Conservation (phyloP, 2,797 vertebrate species). For the Chrosomus eos region DNA sequence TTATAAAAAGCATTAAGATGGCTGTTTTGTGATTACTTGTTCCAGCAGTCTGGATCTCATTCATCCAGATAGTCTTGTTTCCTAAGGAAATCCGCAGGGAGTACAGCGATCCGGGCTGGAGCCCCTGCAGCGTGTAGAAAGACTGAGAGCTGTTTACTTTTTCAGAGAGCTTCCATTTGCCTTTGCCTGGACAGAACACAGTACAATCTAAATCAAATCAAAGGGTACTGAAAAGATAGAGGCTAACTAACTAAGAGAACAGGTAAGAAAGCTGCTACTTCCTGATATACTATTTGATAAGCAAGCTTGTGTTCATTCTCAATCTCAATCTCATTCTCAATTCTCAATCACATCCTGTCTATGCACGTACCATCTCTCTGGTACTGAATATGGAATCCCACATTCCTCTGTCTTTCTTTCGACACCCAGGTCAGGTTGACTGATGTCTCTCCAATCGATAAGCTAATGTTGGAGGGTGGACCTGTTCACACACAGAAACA, state of each 20-base stretch:
- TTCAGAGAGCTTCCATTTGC: conserved; percentile 71
- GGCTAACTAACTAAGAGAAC: background rate
- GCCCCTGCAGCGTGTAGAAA: conserved; percentile 81
- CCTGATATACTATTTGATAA: background rate
- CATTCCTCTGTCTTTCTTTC: conserved; percentile 80
- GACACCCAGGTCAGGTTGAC: conserved; percentile 84
- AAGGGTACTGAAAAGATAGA: no score
- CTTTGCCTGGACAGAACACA: conserved; percentile 61
- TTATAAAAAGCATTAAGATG: background rate
- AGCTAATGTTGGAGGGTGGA: conserved; percentile 76
- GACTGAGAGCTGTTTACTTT: conserved; percentile 82
- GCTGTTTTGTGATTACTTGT: conserved; percentile 69
- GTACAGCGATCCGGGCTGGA: conserved; percentile 84
- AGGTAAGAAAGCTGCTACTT: background rate
- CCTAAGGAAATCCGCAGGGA: conserved; percentile 72
- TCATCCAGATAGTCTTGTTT: conserved; percentile 75
- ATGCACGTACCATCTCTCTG: conserved; percentile 73
- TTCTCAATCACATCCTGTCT: background rate
- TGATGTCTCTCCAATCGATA: conserved; percentile 75
- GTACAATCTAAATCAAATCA: background rate
- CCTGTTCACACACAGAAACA: conserved; percentile 61
- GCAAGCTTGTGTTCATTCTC: background rate
- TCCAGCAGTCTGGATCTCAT: conserved; percentile 78
- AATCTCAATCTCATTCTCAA: background rate
- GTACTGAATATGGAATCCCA: conserved; percentile 81